These are phyloP conservation scores for Marasmarcha lunaedactyla DNA, from an alignment of 2,888 invertebrate genomes.

Conservation along the genomic window DNA sequence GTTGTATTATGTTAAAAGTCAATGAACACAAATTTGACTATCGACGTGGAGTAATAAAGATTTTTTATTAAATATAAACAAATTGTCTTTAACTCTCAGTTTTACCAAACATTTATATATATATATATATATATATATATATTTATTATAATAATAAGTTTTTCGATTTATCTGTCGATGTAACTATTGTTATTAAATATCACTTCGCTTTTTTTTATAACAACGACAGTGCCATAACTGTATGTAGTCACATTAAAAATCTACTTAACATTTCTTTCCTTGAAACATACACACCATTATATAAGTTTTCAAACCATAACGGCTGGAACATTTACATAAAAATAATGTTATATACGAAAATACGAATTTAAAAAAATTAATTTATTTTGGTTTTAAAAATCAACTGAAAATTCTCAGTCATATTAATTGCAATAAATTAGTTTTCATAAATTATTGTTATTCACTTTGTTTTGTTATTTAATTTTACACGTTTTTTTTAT, in stretches of 20 bases:
- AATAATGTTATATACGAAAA: no score
- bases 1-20: no score
- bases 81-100: background rate
- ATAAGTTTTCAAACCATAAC: no score
- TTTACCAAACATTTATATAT: background rate
- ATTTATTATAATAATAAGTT: no score
- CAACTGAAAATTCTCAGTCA: background rate
- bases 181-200: conserved; percentile 51
- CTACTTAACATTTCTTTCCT: conserved; percentile 6
- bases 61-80: no score
- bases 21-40: no score
- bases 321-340: no score
- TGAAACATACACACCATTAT: no score
- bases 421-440: conserved; percentile 20
- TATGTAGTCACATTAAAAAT: conserved; percentile 24
- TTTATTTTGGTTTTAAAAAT: background rate
- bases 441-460: conserved; percentile 50
- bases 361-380: no score
- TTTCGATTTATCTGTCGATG: conserved; percentile 13
- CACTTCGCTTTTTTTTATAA: conserved; percentile 35
- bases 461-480: conserved; percentile 58
- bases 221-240: conserved; percentile 34
- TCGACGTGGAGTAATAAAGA: no score
- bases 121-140: background rate
- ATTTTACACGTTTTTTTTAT: conserved; percentile 48